Evolutionary conservation across 1,140 invertebrate species (phyloP), one percentile per base, ranked within the genome.

Genomic region (Diachasmimorpha longicaudata): DNA sequence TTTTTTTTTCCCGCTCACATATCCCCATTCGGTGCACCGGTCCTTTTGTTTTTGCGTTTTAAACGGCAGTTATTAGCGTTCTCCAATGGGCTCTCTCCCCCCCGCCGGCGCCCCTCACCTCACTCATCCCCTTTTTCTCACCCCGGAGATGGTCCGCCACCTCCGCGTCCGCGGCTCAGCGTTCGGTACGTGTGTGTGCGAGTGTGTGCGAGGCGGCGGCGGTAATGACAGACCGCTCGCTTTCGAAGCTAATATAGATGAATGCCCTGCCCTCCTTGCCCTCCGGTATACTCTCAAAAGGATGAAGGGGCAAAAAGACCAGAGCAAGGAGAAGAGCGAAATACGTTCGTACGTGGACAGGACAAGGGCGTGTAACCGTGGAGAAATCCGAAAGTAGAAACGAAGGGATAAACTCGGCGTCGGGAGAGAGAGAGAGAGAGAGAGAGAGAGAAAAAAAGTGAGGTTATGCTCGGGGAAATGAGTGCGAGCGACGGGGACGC

Each of bases 201-300:
- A 4, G 4, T 58, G 19, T 63, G 23, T 16, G 70, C 68, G 74
- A 86, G 87, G 76, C 87, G 88, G 87, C 87, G 84, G 82, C 87
- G 86, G 85, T 89, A 89, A 89, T 89, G 87, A 89, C 88, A 89
- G 88, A 86, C 88, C 87, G 87, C 86, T 84, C 85, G 86, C 85
- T 89, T 84, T 89, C 86, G 87, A 84, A 89, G 88, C 87, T 89
- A 89, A 89, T 89, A 88, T 89, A 88, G 87, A 89, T 89, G 88
- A 89, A 89, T 89, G 88, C 88, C 83, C 86, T 86, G 85, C 86
- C 87, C 86, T 88, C 85, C 85, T 86, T 87, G 85, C 83, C 86
- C 86, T 85, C 83, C 81, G 81, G 82, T 72, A 71, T 77, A 73
- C 75, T 79, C 10, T 11, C 70, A 10, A 16, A 13, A 36, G 31